Percentiles rank a stretch among this genome's conserved stretches.
phyloP scores from a whole-genome alignment of 2,888 invertebrate genomes.

The Trichogramma evanescens region DNA sequence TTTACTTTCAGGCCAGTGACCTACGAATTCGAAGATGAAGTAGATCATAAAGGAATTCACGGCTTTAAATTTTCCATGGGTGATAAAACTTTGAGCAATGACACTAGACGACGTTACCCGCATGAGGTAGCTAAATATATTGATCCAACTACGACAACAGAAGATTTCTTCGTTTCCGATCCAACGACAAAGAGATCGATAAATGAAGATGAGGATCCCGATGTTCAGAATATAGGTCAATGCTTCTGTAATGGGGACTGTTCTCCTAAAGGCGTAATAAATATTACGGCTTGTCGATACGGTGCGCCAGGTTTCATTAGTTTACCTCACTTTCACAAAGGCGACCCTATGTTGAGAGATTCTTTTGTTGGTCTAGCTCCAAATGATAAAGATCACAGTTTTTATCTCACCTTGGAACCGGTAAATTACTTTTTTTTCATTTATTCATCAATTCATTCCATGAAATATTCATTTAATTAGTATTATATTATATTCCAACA shows the following conservation, averaged over 20 bases:
- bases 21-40: slow-evolving; percentile 53
- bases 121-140: slow-evolving; percentile 42
- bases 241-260: slow-evolving; percentile 73
- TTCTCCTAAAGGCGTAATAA: slow-evolving; percentile 65
- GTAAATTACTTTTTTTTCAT: slow-evolving; percentile 44
- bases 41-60: slow-evolving; percentile 53
- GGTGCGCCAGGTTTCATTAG: slow-evolving; percentile 79
- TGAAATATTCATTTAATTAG: no score
- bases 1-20: slow-evolving; percentile 28
- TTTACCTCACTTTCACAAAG: slow-evolving; percentile 76
- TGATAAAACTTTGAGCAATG: slow-evolving; percentile 52
- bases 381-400: slow-evolving; percentile 62
- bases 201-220: slow-evolving; percentile 29
- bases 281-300: slow-evolving; percentile 70
- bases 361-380: slow-evolving; percentile 66
- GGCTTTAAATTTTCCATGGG: slow-evolving; percentile 65
- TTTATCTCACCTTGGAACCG: slow-evolving; percentile 71
- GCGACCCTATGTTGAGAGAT: slow-evolving; percentile 60
- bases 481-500: no score
- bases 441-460: no score
- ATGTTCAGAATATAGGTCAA: slow-evolving; percentile 39
- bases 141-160: slow-evolving; percentile 37
- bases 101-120: slow-evolving; percentile 37
- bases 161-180: slow-evolving; percentile 38
- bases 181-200: slow-evolving; percentile 16